phyloP scores from a whole-genome alignment of 2,888 invertebrate genomes.

The Liodrosophila aerea region DNA sequence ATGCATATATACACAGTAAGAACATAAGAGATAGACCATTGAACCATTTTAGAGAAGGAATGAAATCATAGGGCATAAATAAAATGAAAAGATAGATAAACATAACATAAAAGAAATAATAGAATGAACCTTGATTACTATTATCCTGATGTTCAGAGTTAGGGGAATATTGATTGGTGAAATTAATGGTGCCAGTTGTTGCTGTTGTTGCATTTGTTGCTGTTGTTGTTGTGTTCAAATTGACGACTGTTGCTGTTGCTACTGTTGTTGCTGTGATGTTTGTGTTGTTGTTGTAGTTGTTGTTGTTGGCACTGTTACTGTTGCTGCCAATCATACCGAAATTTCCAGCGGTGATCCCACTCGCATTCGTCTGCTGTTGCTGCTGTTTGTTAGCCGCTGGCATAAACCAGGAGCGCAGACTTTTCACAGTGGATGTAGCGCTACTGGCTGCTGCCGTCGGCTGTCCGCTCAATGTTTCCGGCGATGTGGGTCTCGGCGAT shows the following conservation, averaged over 20 bases:
- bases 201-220: slow-evolving; percentile 46
- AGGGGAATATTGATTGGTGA: slow-evolving; percentile 77
- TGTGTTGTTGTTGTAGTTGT: slow-evolving; percentile 44
- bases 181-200: slow-evolving; percentile 71
- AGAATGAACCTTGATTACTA: slow-evolving; percentile 81
- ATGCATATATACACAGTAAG: no score
- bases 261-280: slow-evolving; percentile 41
- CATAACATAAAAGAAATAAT: slow-evolving; percentile 46
- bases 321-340: slow-evolving; percentile 58
- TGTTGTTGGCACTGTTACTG: slow-evolving; percentile 50
- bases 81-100: slow-evolving; percentile 11
- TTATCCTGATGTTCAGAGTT: slow-evolving; percentile 79
- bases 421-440: slow-evolving; percentile 58
- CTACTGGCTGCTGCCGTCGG: slow-evolving; percentile 27
- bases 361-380: slow-evolving; percentile 28
- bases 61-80: slow-evolving; percentile 11
- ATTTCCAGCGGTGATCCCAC: slow-evolving; percentile 65
- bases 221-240: slow-evolving; percentile 54
- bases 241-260: slow-evolving; percentile 58
- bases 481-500: slow-evolving; percentile 75
- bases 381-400: slow-evolving; percentile 59
- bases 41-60: not conserved
- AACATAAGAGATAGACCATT: no score
- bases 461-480: slow-evolving; percentile 59
- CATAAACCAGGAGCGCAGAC: slow-evolving; percentile 62